These are phyloP conservation scores for Athene noctua DNA, from an alignment of 2,113 vertebrate species.

Conservation along the genomic window DNA sequence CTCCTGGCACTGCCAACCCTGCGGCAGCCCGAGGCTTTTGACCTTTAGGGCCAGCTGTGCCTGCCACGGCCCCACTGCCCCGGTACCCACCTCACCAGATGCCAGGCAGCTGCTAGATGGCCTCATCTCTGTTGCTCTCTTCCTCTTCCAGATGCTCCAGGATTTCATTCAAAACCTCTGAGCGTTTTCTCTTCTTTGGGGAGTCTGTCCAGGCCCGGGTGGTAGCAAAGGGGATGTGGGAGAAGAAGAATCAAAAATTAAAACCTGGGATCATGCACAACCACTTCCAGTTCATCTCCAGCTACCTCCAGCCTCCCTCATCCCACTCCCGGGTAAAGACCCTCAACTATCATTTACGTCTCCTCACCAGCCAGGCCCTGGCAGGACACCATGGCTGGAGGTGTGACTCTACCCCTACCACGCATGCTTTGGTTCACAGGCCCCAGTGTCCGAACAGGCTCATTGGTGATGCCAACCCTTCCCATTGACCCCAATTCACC, in stretches of 20 bases:
- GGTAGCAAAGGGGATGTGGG: neutral
- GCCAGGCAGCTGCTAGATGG: slow-evolving; percentile 16
- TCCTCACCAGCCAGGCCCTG: neutral
- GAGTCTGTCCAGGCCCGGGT: slow-evolving; percentile 69
- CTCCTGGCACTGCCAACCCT: rapidly evolving
- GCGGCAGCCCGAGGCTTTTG: neutral
- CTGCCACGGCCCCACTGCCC: neutral
- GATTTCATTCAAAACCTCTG: slow-evolving; percentile 83
- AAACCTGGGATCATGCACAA: rapidly evolving
- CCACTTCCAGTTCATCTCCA: neutral
- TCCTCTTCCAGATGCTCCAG: slow-evolving; percentile 86
- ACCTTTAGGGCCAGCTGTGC: neutral
- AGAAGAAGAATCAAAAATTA: neutral
- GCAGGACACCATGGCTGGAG: neutral
- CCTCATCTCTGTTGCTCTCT: slow-evolving; percentile 54
- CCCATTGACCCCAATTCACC: rapidly evolving
- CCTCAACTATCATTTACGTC: neutral
- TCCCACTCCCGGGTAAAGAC: neutral
- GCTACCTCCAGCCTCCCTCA: neutral
- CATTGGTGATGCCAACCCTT: rapidly evolving
- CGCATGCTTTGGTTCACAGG: rapidly evolving
- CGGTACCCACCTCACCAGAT: neutral
- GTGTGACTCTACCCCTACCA: neutral
- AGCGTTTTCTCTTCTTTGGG: slow-evolving; percentile 78
- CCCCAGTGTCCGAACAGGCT: neutral